Evolutionary conservation across 2,797 vertebrate genomes (phyloP).

Genomic region (Gobionotothen gibberifrons): DNA sequence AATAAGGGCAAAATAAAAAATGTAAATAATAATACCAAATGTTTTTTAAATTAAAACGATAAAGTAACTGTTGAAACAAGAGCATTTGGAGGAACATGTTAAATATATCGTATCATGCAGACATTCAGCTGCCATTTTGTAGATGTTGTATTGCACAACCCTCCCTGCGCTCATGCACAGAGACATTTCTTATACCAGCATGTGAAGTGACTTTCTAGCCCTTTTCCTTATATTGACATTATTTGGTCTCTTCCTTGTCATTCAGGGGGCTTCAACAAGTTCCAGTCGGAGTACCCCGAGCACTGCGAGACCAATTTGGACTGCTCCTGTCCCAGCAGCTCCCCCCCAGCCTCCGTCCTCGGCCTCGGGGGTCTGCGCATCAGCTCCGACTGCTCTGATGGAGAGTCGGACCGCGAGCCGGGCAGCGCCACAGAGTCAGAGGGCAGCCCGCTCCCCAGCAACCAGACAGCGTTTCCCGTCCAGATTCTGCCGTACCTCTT

Average conservation of each 20-base stretch:
- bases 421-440: constrained; percentile 97
- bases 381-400: constrained; percentile 95
- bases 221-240: background rate
- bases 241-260: background rate
- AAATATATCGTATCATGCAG: background rate
- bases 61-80: too few species aligned
- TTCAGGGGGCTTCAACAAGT: constrained; percentile 94
- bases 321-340: constrained; percentile 92
- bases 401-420: constrained; percentile 94
- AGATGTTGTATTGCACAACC: background rate
- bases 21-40: too few species aligned
- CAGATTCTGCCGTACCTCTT: constrained; percentile 98
- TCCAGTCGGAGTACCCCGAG: constrained; percentile 94
- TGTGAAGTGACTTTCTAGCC: background rate
- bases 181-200: background rate
- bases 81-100: too few species aligned
- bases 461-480: constrained; percentile 97
- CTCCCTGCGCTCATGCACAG: background rate
- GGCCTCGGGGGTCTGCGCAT: constrained; percentile 95
- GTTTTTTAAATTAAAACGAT: too few species aligned
- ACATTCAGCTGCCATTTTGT: constrained; percentile 31
- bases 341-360: constrained; percentile 92
- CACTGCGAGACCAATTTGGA: constrained; percentile 96
- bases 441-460: constrained; percentile 92
- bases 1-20: too few species aligned